These are phyloP conservation scores for Ciconia maguari DNA, from an alignment of 2,113 vertebrate genomes.

Conservation along the genomic window DNA sequence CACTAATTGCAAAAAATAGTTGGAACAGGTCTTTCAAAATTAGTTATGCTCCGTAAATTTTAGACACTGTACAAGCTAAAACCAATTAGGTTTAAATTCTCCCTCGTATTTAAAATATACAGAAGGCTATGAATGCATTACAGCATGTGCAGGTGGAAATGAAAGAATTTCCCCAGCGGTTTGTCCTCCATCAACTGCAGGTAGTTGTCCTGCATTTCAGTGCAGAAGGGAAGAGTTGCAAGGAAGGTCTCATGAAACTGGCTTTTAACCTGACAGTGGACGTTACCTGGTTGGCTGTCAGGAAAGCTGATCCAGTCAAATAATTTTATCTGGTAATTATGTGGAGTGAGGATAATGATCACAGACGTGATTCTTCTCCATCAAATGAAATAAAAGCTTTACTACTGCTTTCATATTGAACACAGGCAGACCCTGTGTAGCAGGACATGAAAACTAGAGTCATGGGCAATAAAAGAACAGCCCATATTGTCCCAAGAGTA, in stretches of 20 bases:
- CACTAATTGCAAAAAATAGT: background rate
- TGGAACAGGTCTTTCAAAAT: background rate
- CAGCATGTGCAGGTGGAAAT: background rate
- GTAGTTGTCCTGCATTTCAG: background rate
- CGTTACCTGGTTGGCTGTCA: background rate
- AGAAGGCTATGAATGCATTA: background rate
- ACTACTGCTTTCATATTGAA: accelerated
- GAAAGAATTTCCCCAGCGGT: too few species aligned
- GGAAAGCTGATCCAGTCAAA: background rate
- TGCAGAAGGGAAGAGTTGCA: background rate
- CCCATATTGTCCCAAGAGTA: background rate
- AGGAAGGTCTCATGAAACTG: background rate
- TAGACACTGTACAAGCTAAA: background rate
- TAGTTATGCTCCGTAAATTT: background rate
- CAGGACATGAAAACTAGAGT: background rate
- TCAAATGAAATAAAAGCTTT: background rate
- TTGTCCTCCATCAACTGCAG: background rate
- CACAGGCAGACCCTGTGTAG: background rate
- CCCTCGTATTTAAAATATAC: background rate
- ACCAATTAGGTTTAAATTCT: background rate
- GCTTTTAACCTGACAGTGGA: background rate
- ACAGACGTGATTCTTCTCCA: background rate
- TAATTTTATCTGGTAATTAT: background rate
- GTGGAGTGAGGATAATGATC: background rate
- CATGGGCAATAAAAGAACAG: background rate